These are phyloP conservation scores for Larimichthys crocea DNA, from an alignment of 2,113 vertebrate species.

Conservation along the genomic window DNA sequence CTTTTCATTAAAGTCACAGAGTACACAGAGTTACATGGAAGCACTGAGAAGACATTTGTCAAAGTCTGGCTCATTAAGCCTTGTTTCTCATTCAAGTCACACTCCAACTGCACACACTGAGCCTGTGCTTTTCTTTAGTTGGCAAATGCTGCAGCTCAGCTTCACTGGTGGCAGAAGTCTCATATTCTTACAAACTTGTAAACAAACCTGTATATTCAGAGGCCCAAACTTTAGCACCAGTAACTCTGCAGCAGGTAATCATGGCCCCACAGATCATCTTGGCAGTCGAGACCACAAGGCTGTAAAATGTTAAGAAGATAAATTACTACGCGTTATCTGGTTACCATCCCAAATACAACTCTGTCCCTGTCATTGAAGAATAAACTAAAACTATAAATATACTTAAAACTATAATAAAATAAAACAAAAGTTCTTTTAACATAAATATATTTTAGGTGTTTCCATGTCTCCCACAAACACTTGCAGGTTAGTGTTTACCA, in stretches of 20 bases:
- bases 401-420: neutral
- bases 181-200: neutral
- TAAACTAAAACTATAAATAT: neutral
- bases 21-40: neutral
- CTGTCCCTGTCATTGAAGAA: neutral
- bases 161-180: conserved; percentile 1
- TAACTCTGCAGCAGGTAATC: neutral
- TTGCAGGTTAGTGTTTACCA: neutral
- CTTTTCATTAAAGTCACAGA: neutral
- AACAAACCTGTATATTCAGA: neutral
- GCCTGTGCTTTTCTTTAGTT: conserved; percentile 27
- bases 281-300: neutral
- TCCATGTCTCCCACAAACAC: neutral
- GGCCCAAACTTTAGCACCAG: neutral
- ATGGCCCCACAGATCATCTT: neutral
- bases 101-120: conserved; percentile 9
- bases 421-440: neutral
- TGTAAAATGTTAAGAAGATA: conserved; percentile 11
- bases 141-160: conserved; percentile 29
- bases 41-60: neutral
- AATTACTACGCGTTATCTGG: neutral
- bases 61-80: conserved; percentile 40
- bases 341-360: neutral
- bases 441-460: neutral
- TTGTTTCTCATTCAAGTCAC: conserved; percentile 62